Evolutionary conservation across 2,888 invertebrate genomes (phyloP), one percentile per base, ranked within the genome.

Genomic region (Uropetala carovei): DNA sequence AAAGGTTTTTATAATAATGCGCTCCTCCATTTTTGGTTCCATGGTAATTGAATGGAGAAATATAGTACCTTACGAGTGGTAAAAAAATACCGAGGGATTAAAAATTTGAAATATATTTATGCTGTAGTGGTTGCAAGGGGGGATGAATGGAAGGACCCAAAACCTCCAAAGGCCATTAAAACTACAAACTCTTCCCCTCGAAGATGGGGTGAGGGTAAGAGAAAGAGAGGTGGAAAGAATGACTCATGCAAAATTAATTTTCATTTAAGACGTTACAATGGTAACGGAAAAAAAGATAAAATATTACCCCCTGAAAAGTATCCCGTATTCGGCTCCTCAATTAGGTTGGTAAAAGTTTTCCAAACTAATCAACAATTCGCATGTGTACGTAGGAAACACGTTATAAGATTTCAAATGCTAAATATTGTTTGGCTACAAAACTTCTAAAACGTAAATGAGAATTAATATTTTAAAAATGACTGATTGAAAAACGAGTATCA

Each of bases 231-330:
- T 27, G 43, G 18, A 18, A 64, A 56, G 43, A 27, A 56, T 68
- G 89, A 68, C 64, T 60, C 89, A 64, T 89, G 89, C 89, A 89
- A 89, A 89, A 89, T 89, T 89, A 43, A 89, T 89, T 89, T 89
- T 89, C 89, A 89, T 89, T 43, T 89, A 60, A 59, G 22, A 13
- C 60, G 68, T 64, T 64, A 56, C 89, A 64, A 89, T 75, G 75
- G 89, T 43, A 89, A 60, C 43, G 89, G 68, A 64, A 43, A 64
- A 64, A 64, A 43, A 0, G 30, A 64, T 89, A 64, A 89, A 64
- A 64, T 89, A 89, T 43, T 89, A 30, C 56, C 14, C 30, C 89
- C 56, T 14, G 18, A 43, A 64, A 86, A 60, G n/a, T 30, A 59
- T 13, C 43, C 43, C 30, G n/a, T 22, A 68, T 89, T 30, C 43